Percentiles rank a stretch among this genome's conserved stretches.
phyloP scores from a whole-genome alignment of 2,888 invertebrate species.

The Limenitis arthemis region DNA sequence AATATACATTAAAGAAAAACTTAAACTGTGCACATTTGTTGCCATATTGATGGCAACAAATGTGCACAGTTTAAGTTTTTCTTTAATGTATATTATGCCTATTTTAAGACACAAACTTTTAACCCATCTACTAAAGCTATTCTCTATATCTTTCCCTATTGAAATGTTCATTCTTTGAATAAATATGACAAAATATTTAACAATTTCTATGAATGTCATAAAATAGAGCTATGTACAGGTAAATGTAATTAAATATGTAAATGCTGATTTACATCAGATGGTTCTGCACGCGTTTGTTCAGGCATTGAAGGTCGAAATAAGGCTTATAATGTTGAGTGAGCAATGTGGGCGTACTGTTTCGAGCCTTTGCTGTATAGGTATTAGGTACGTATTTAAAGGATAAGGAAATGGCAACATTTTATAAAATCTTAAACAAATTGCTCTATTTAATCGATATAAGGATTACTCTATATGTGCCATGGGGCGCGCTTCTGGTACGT shows the following conservation, averaged over 20 bases:
- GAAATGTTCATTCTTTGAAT: too few relatives aligned
- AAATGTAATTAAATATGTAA: not conserved
- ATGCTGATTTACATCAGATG: conserved; percentile 1
- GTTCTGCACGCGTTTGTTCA: conserved; percentile 17
- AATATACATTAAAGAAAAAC: too few relatives aligned
- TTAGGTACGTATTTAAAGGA: not conserved
- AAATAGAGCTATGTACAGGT: not conserved
- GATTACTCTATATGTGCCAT: too few relatives aligned
- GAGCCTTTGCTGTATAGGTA: conserved; percentile 16
- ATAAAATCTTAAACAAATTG: conserved; percentile 3
- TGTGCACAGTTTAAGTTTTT: conserved; percentile 2
- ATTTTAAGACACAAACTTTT: not conserved
- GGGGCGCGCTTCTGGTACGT: too few relatives aligned
- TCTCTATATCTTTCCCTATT: too few relatives aligned
- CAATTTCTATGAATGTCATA: not conserved
- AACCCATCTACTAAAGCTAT: too few relatives aligned
- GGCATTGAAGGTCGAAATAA: conserved; percentile 28
- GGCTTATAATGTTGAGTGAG: conserved; percentile 19
- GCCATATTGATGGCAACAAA: conserved; percentile 11
- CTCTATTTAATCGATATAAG: not conserved
- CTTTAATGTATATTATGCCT: not conserved
- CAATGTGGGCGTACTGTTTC: conserved; percentile 26
- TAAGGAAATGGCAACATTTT: conserved; percentile 14
- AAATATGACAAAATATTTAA: too few relatives aligned
- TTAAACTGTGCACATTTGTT: too few relatives aligned